These are phyloP conservation scores for Mola mola DNA, from an alignment of 2,113 vertebrate genomes.

Conservation along the genomic window DNA sequence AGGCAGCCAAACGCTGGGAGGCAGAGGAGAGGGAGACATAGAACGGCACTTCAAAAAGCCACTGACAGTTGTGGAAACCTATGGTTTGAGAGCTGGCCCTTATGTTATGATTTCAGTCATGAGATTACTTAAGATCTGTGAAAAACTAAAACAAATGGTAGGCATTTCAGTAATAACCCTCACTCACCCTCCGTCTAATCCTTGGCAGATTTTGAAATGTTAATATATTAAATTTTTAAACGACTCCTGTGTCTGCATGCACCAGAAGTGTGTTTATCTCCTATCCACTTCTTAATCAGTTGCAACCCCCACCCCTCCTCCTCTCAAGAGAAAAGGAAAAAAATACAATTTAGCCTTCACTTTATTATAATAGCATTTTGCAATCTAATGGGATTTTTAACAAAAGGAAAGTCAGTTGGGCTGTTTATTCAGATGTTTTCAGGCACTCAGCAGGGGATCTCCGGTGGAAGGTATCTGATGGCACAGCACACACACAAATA, in stretches of 20 bases:
- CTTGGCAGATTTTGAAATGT: slow-evolving; percentile 23
- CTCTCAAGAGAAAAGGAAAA: slow-evolving; percentile 15
- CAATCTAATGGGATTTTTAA: slow-evolving; percentile 60
- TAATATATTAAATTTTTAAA: slow-evolving; percentile 28
- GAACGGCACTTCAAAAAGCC: slow-evolving; percentile 16
- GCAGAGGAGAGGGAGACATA: slow-evolving; percentile 3
- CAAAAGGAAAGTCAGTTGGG: slow-evolving; percentile 40
- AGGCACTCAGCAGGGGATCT: slow-evolving; percentile 40
- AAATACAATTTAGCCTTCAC: slow-evolving; percentile 52
- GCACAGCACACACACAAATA: slow-evolving; percentile 1
- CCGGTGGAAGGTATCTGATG: slow-evolving; percentile 37
- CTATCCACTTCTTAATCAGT: slow-evolving; percentile 27
- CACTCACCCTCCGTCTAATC: background rate
- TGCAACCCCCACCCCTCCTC: background rate
- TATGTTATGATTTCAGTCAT: slow-evolving; percentile 15
- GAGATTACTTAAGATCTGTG: slow-evolving; percentile 2
- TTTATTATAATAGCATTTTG: slow-evolving; percentile 65
- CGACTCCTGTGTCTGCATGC: slow-evolving; percentile 24
- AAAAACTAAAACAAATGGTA: background rate
- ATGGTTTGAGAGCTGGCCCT: slow-evolving; percentile 28
- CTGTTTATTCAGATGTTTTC: slow-evolving; percentile 18
- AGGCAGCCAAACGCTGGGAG: slow-evolving; percentile 42
- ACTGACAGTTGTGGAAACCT: slow-evolving; percentile 31
- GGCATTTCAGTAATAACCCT: background rate
- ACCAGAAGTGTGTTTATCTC: slow-evolving; percentile 46